A percentile compares a stretch with the other conserved stretches of the same genome.
phyloP scores from a whole-genome alignment of 2,797 vertebrate species.

The Kryptopterus vitreolus region DNA sequence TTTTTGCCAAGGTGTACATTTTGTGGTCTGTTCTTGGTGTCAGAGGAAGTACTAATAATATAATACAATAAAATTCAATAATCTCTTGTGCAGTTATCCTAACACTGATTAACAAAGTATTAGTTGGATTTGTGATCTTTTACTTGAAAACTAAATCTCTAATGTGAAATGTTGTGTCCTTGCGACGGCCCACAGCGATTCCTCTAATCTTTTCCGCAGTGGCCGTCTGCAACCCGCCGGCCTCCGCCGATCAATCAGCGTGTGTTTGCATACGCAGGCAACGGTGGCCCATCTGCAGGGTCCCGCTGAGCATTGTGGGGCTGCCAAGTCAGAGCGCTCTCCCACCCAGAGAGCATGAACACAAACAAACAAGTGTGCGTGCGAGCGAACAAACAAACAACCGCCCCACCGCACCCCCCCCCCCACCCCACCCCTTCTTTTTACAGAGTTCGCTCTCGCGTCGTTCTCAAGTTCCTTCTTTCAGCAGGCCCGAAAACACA shows the following conservation, averaged over 20 bases:
- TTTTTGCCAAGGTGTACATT: too few species aligned
- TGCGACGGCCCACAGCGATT: slow-evolving; percentile 16
- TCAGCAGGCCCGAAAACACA: slow-evolving; percentile 1
- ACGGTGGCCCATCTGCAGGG: slow-evolving; percentile 39
- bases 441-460: neutral
- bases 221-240: slow-evolving; percentile 34
- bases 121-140: neutral
- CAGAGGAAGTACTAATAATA: too few species aligned
- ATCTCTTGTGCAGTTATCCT: too few species aligned
- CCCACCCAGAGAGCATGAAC: slow-evolving; percentile 37
- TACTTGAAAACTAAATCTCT: neutral
- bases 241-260: slow-evolving; percentile 44
- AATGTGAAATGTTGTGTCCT: slow-evolving; percentile 24
- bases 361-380: slow-evolving; percentile 29
- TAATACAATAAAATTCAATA: too few species aligned
- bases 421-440: neutral
- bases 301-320: slow-evolving; percentile 36
- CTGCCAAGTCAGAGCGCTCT: slow-evolving; percentile 33
- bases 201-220: slow-evolving; percentile 22
- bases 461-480: neutral
- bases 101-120: too few species aligned
- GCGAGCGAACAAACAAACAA: slow-evolving; percentile 40
- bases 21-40: too few species aligned
- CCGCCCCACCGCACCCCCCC: neutral
- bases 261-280: slow-evolving; percentile 42